A percentile compares a stretch with the other conserved stretches of the same genome.
These are phyloP conservation scores for Diacarnus erythraeanus DNA, from an alignment of 37 sponge, comb jelly and placozoan species.

Conservation along the genomic window DNA sequence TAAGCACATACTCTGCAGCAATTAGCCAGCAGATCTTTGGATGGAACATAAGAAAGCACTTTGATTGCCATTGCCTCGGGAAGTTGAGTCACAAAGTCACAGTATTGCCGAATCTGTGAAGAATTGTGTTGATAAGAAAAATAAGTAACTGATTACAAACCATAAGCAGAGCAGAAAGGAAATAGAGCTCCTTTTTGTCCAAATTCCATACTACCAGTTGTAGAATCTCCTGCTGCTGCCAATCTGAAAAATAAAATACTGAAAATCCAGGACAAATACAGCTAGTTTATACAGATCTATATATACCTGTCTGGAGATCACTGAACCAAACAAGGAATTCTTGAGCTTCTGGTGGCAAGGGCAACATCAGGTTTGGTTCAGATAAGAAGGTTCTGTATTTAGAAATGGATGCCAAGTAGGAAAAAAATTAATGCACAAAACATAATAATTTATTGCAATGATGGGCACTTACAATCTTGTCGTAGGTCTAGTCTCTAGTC, in stretches of 20 bases:
- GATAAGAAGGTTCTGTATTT: background rate
- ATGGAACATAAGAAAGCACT: slow-evolving; percentile 35
- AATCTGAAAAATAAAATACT: slow-evolving; percentile 30
- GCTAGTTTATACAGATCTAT: background rate
- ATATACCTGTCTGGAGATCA: slow-evolving; percentile 40
- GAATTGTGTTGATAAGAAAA: background rate
- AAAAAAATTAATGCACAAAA: too few species aligned
- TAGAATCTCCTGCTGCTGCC: slow-evolving; percentile 72
- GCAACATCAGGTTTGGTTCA: background rate
- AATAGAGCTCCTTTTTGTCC: slow-evolving; percentile 43
- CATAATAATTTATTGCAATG: too few species aligned
- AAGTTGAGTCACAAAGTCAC: slow-evolving; percentile 44
- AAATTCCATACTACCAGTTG: slow-evolving; percentile 58
- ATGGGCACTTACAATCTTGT: background rate
- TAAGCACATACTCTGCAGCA: slow-evolving; percentile 37
- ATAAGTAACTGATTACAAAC: slow-evolving; percentile 12
- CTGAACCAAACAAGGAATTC: slow-evolving; percentile 64
- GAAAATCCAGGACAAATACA: background rate
- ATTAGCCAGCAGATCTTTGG: slow-evolving; percentile 48
- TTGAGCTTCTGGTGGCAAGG: slow-evolving; percentile 23
- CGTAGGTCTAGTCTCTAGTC: background rate
- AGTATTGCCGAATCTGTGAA: slow-evolving; percentile 39
- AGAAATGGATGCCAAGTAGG: too few species aligned
- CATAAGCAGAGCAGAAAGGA: slow-evolving; percentile 49
- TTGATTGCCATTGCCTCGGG: slow-evolving; percentile 27